These are phyloP conservation scores for Artemia franciscana DNA, from an alignment of 1,140 invertebrate species.

Conservation along the genomic window DNA sequence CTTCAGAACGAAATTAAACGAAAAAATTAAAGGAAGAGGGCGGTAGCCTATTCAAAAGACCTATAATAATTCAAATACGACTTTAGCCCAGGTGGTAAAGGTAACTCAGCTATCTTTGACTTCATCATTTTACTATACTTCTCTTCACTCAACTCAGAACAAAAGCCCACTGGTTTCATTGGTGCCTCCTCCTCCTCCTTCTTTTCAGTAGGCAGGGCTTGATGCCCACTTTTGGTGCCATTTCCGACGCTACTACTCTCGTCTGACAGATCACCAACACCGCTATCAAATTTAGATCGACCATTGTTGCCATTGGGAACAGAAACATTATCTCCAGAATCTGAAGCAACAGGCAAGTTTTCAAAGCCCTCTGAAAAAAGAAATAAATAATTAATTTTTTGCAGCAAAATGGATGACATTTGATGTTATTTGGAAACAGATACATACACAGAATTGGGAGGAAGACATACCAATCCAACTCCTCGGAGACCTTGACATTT, in stretches of 20 bases:
- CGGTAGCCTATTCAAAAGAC: no score
- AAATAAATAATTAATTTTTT: no score
- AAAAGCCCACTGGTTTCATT: slow-evolving; percentile 12
- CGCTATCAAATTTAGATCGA: slow-evolving; percentile 32
- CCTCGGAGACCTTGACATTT: no score
- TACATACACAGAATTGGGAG: no score
- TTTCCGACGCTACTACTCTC: slow-evolving; percentile 12
- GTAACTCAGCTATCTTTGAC: slow-evolving; percentile 26
- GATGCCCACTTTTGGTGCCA: slow-evolving; percentile 5
- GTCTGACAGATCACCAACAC: slow-evolving; percentile 25
- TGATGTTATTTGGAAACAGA: no score
- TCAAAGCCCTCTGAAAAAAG: no score
- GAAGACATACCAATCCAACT: no score
- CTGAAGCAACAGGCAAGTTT: no score
- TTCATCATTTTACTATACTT: slow-evolving; percentile 22
- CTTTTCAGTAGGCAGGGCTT: slow-evolving; percentile 11
- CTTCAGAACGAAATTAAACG: no score
- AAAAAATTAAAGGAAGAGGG: no score
- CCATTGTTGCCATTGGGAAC: not conserved
- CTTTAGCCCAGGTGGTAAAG: slow-evolving; percentile 28
- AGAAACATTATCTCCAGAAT: no score
- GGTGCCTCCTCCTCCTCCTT: slow-evolving; percentile 13
- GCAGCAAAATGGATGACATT: no score
- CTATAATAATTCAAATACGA: slow-evolving; percentile 29
- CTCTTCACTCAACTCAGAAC: slow-evolving; percentile 1